phyloP scores from a whole-genome alignment of 1,140 invertebrate species.

The Araneus ventricosus region DNA sequence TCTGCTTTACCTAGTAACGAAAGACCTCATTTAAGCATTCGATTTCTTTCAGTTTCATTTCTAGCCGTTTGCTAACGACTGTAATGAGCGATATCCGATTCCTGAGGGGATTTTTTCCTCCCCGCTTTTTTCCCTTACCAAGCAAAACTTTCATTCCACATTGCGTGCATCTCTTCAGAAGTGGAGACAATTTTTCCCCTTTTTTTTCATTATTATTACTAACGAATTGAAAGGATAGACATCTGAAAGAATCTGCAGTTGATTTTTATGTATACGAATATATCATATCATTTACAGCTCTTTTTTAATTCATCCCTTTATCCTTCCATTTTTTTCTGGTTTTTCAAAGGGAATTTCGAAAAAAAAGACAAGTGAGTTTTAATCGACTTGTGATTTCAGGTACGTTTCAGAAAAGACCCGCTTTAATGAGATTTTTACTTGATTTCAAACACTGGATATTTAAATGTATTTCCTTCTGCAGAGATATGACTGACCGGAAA shows the following conservation, averaged over 20 bases:
- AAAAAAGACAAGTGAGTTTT: not conserved
- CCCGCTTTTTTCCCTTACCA: not conserved
- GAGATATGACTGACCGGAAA: not conserved
- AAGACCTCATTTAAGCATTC: conserved; percentile 44
- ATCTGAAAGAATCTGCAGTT: conserved; percentile 8
- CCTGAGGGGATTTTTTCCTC: not conserved
- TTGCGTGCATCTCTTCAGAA: not conserved
- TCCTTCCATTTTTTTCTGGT: too few relatives aligned
- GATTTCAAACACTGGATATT: not conserved
- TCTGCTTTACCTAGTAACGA: conserved; percentile 17
- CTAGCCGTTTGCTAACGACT: conserved; percentile 29
- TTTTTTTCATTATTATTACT: conserved; percentile 32
- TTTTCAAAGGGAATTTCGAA: not conserved
- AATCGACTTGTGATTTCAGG: not conserved
- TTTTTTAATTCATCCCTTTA: too few relatives aligned
- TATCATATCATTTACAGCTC: not conserved
- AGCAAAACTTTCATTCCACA: not conserved
- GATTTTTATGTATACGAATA: not conserved
- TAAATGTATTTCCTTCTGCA: not conserved
- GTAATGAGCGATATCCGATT: conserved; percentile 46
- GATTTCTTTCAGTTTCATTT: conserved; percentile 38
- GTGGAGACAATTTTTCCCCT: not conserved
- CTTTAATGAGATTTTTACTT: conserved; percentile 29
- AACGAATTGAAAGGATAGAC: not conserved
- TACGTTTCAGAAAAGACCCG: not conserved